Evolutionary conservation across 2,797 vertebrate genomes (phyloP).

Genomic region (Chromis chromis): DNA sequence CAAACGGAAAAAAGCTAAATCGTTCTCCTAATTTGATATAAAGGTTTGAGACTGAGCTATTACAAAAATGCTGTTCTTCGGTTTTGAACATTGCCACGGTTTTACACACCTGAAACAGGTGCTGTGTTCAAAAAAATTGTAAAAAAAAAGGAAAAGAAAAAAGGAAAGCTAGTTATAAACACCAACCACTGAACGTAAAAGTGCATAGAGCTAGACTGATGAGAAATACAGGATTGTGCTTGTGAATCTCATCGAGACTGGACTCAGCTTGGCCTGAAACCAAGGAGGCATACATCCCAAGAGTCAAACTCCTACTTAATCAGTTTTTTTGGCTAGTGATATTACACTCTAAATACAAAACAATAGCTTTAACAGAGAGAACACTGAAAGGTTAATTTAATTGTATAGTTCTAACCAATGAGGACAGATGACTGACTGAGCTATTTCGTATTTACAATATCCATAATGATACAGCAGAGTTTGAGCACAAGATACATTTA

Average conservation of each 20-base stretch:
- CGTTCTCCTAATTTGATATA: constrained; percentile 2
- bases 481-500: constrained; percentile 90
- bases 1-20: constrained; percentile 3
- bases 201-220: constrained; percentile 73
- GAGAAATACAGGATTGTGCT: constrained; percentile 75
- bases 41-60: constrained; percentile 18
- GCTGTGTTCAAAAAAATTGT: constrained; percentile 6
- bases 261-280: constrained; percentile 46
- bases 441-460: constrained; percentile 87
- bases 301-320: constrained; percentile 53
- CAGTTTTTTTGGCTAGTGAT: constrained; percentile 65
- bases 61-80: constrained; percentile 41
- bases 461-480: constrained; percentile 89
- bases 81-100: constrained; percentile 39
- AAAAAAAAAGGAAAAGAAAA: constrained; percentile 8
- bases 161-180: constrained; percentile 37
- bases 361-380: constrained; percentile 74
- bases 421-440: constrained; percentile 80
- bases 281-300: constrained; percentile 42
- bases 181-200: constrained; percentile 67
- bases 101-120: constrained; percentile 24
- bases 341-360: constrained; percentile 68
- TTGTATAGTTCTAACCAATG: constrained; percentile 82
- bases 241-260: constrained; percentile 62
- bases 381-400: constrained; percentile 77